Conservation (phyloP, 1,140 invertebrate genomes). For the Lethocerus indicus region DNA sequence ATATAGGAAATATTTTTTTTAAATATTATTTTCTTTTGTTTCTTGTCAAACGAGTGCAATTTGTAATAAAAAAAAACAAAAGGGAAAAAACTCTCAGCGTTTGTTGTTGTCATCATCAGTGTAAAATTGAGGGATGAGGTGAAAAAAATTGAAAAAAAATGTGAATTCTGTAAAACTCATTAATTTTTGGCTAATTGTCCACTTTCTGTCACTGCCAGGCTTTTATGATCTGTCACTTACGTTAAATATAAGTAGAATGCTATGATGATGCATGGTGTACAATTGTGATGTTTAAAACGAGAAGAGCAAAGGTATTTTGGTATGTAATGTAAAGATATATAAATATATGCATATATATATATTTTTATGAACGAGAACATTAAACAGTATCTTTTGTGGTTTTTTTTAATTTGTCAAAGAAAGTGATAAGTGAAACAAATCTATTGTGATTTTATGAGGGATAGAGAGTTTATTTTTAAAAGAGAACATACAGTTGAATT, state of each 20-base stretch:
- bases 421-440: slow-evolving; percentile 12
- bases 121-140: too few relatives aligned
- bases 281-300: slow-evolving; percentile 14
- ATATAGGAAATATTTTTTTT: slow-evolving; percentile 9
- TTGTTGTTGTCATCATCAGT: neutral
- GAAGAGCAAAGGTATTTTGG: slow-evolving; percentile 16
- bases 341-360: too few relatives aligned
- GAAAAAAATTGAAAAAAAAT: too few relatives aligned
- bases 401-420: slow-evolving; percentile 7
- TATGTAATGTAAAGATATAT: too few relatives aligned
- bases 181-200: slow-evolving; percentile 10
- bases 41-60: slow-evolving; percentile 1
- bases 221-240: slow-evolving; percentile 8
- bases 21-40: neutral
- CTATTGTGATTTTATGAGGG: slow-evolving; percentile 11
- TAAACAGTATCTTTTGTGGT: slow-evolving; percentile 1
- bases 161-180: too few relatives aligned
- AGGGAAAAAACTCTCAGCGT: neutral
- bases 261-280: slow-evolving; percentile 6
- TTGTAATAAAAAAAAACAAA: slow-evolving; percentile 4
- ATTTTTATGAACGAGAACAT: slow-evolving; percentile 8
- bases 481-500: slow-evolving; percentile 7
- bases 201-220: slow-evolving; percentile 14
- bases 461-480: slow-evolving; percentile 15
- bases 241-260: slow-evolving; percentile 5